Base-by-base conservation (phyloP, 2,888 invertebrate species). In the Slavum lentiscoides region DNA sequence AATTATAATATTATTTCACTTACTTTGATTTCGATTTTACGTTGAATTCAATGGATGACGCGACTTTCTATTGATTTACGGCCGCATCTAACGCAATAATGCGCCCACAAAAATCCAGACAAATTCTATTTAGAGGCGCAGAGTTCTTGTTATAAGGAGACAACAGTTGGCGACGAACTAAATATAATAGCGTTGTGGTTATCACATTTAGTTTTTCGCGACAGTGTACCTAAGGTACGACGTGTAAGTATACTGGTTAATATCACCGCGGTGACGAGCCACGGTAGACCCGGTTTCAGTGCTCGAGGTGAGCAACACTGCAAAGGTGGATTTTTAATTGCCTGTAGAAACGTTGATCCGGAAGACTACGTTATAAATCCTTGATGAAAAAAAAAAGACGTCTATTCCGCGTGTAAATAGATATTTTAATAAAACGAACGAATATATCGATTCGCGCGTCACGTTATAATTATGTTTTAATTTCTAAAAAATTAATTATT, bases 271-370 rank as follows among this genome's bases (percentile, higher is more conserved):
- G 30, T 72, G 59, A 58, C n/a, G n/a, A 8, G 58, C 19, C 11
- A 21, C 21, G n/a, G 11, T 30, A 39, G 58, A 58, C 70, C 58
- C n/a, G 70, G 58, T n/a, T 70, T 39, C 30, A 30, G 39, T 39
- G 9, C 37, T 58, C 58, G 70, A 72, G 70, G 70, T 72, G 21
- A 72, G 30, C 70, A 58, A 59, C 70, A 59, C 70, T 11, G 53
- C 37, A 37, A n/a, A 55, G 55, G 30, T 37, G 58, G n/a, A 37
- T 58, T 70, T 23, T 58, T n/a, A 58, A 53, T 68, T 19, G 53
- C 37, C 13, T 6, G 13, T 37, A 55, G 37, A n/a, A 37, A 58
- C 0, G 37, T 5, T 15, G 39, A 59, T 37, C 70, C 58, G 70
- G 70, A 72, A 72, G 39, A 37, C 19, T 64, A 58, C 4, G 19